A percentile compares a stretch with the other conserved stretches of the same genome.
Evolutionary conservation across 2,797 vertebrate species (phyloP).

Genomic region (Gorsachius magnificus): DNA sequence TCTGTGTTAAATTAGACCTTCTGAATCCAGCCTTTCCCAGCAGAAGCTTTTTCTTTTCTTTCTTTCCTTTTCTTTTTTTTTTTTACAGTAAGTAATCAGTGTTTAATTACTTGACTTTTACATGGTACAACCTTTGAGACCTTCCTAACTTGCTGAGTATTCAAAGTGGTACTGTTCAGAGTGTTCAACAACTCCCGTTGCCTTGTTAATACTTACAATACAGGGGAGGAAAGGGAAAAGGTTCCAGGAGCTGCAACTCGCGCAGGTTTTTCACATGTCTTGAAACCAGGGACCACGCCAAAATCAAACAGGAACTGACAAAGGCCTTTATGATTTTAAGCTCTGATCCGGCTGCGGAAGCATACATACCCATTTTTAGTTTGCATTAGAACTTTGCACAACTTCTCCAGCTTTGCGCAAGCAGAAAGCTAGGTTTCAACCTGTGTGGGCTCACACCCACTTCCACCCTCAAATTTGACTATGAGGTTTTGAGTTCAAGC

Average conservation of each 20-base stretch:
- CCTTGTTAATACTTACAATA: constrained; percentile 14
- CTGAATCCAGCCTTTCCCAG: constrained; percentile 65
- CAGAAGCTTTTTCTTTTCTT: neutral
- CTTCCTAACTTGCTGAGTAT: constrained; percentile 40
- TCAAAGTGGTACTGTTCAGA: constrained; percentile 16
- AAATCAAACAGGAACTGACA: neutral
- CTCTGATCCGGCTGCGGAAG: neutral
- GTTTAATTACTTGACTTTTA: constrained; percentile 76
- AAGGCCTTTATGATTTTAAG: neutral
- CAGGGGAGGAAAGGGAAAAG: neutral
- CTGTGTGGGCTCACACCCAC: constrained; percentile 55
- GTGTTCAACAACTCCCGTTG: neutral
- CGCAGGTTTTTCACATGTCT: neutral
- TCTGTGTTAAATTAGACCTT: constrained; percentile 71
- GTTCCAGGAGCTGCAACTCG: neutral
- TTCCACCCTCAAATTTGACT: constrained; percentile 46
- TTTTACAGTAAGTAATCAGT: constrained; percentile 59
- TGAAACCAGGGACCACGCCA: neutral
- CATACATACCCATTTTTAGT: neutral
- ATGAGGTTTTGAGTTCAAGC: constrained; percentile 27
- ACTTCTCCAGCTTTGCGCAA: neutral
- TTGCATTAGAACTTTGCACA: neutral
- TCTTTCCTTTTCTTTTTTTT: neutral
- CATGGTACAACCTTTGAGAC: constrained; percentile 61
- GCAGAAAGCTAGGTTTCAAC: constrained; percentile 6